A percentile compares a stretch with the other conserved stretches of the same genome.
Evolutionary conservation across 2,797 vertebrate species (phyloP).

Genomic region (Crocodylus rhombifer): DNA sequence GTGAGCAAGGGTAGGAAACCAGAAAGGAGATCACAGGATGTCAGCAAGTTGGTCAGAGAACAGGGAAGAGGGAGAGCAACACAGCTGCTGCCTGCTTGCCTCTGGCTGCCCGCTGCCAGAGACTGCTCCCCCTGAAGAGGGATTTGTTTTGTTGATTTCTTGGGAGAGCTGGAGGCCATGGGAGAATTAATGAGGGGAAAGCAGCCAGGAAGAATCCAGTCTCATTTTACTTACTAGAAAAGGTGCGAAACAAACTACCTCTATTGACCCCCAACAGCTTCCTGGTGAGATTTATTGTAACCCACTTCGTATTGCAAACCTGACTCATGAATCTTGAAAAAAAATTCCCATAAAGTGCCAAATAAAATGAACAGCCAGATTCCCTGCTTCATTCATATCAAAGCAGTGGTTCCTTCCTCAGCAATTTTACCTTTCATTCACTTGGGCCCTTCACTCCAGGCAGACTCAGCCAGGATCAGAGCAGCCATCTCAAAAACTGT

Average conservation of each 20-base stretch:
- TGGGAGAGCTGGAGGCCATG: conserved; percentile 8
- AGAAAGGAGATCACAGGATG: fast-evolving
- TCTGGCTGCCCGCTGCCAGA: background rate
- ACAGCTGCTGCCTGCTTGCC: too few species aligned
- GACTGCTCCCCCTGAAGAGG: conserved; percentile 16
- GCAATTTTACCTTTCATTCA: conserved; percentile 45
- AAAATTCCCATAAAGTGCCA: conserved; percentile 49
- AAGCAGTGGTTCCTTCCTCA: background rate
- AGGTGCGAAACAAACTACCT: conserved; percentile 61
- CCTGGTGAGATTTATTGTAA: conserved; percentile 71
- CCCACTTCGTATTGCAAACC: conserved; percentile 8
- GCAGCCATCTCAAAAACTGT: conserved; percentile 31
- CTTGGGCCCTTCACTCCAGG: conserved; percentile 57
- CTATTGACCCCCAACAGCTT: conserved; percentile 43
- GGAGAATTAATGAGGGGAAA: conserved; percentile 65
- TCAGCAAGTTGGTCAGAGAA: background rate
- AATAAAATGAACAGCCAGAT: conserved; percentile 69
- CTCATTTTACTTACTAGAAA: conserved; percentile 68
- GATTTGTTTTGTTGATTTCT: background rate
- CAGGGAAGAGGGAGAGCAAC: fast-evolving
- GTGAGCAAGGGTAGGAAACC: background rate
- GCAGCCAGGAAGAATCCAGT: conserved; percentile 64
- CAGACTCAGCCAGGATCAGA: conserved; percentile 9
- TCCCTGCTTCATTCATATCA: conserved; percentile 3
- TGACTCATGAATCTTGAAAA: conserved; percentile 35